Evolutionary conservation across 2,797 vertebrate species (phyloP).

Genomic region (Garrulus glandarius): DNA sequence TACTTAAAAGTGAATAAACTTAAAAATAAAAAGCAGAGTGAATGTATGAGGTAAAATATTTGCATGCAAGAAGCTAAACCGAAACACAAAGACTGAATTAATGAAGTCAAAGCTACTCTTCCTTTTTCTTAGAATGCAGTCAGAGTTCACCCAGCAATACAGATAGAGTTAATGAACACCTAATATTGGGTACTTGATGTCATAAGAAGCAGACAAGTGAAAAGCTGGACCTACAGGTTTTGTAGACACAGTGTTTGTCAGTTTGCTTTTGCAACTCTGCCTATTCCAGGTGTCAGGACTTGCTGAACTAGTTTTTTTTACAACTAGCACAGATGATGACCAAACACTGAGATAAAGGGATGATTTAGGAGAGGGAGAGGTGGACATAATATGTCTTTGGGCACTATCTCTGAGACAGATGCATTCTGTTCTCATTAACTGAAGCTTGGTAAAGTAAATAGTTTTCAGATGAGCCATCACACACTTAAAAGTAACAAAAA

Average conservation of each 20-base stretch:
- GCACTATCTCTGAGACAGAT: neutral
- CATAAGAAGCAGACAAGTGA: neutral
- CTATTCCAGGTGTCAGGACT: neutral
- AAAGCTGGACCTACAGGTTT: neutral
- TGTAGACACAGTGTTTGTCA: neutral
- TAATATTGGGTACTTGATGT: neutral
- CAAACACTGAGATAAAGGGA: neutral
- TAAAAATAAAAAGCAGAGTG: neutral
- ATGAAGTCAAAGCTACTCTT: neutral
- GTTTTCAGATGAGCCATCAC: neutral
- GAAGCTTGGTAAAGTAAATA: neutral
- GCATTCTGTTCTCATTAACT: neutral
- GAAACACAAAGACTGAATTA: neutral
- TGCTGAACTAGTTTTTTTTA: neutral
- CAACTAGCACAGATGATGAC: neutral
- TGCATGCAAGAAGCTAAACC: neutral
- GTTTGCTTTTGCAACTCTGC: neutral
- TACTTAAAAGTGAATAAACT: neutral
- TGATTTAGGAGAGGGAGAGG: neutral
- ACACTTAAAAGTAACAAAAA: neutral
- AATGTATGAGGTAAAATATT: neutral
- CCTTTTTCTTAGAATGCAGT: neutral
- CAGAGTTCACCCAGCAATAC: neutral
- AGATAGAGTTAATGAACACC: neutral
- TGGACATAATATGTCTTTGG: neutral